These are phyloP conservation scores for Mythimna vitellina DNA, from an alignment of 2,888 invertebrate genomes.

Conservation along the genomic window DNA sequence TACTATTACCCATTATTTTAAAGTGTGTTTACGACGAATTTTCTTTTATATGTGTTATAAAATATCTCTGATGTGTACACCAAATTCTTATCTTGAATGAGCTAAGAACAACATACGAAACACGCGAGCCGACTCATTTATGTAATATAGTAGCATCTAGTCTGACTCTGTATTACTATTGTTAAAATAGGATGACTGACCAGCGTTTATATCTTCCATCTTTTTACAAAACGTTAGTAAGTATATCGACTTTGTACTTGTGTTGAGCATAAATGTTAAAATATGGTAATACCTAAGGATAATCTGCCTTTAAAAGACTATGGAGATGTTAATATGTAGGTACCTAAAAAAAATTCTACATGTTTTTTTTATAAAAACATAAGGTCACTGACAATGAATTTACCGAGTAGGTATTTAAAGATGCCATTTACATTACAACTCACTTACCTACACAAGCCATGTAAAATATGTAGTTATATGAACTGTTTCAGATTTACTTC, in stretches of 20 bases:
- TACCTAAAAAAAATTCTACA: background rate
- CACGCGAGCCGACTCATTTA: background rate
- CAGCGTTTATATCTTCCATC: no score
- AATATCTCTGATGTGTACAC: background rate
- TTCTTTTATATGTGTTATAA: slow-evolving; percentile 1
- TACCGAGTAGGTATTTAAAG: background rate
- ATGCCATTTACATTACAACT: background rate
- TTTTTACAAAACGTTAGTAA: no score
- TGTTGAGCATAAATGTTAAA: no score
- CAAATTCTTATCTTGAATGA: background rate
- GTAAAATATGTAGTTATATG: no score
- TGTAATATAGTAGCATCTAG: background rate
- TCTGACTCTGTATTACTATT: no score
- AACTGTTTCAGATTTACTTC: no score
- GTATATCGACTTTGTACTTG: no score
- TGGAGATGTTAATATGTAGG: no score
- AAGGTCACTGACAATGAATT: slow-evolving; percentile 1
- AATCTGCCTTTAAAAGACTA: no score
- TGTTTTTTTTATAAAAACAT: background rate
- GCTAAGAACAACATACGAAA: background rate
- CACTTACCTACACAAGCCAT: background rate
- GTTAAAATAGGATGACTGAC: background rate
- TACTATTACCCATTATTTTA: background rate
- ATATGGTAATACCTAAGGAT: no score
- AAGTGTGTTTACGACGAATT: background rate